Evolutionary conservation across 2,888 invertebrate genomes (phyloP).

Genomic region (Dexiosoma caninum): DNA sequence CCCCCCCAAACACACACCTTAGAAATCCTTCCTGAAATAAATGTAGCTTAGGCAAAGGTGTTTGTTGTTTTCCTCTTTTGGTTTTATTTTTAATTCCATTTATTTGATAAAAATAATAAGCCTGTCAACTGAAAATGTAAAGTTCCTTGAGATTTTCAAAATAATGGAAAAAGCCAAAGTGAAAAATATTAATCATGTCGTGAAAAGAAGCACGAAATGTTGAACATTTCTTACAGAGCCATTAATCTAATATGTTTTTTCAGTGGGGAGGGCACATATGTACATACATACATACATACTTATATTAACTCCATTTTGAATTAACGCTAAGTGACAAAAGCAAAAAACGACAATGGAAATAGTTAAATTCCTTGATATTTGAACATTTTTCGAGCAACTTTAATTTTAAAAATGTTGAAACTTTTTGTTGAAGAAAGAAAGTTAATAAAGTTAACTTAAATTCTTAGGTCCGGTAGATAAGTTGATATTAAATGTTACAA

Average conservation of each 20-base stretch:
- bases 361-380: not conserved
- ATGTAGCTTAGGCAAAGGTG: not conserved
- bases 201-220: conserved; percentile 17
- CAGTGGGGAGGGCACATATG: not conserved
- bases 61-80: not conserved
- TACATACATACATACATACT: no score
- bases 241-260: conserved; percentile 9
- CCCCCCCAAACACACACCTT: not conserved
- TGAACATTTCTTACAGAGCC: not conserved
- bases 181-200: conserved; percentile 56
- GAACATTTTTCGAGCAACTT: no score
- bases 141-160: conserved; percentile 41
- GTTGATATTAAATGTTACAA: no score
- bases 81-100: conserved; percentile 2
- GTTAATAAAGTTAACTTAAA: no score
- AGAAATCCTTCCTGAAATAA: not conserved
- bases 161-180: not conserved
- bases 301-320: not conserved
- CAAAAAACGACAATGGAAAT: not conserved
- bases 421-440: no score
- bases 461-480: no score
- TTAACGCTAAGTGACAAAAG: not conserved
- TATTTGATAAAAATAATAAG: not conserved
- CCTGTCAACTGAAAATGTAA: conserved; percentile 62
- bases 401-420: no score